Base-by-base conservation (phyloP, 2,113 vertebrate genomes). In the Calypte anna region DNA sequence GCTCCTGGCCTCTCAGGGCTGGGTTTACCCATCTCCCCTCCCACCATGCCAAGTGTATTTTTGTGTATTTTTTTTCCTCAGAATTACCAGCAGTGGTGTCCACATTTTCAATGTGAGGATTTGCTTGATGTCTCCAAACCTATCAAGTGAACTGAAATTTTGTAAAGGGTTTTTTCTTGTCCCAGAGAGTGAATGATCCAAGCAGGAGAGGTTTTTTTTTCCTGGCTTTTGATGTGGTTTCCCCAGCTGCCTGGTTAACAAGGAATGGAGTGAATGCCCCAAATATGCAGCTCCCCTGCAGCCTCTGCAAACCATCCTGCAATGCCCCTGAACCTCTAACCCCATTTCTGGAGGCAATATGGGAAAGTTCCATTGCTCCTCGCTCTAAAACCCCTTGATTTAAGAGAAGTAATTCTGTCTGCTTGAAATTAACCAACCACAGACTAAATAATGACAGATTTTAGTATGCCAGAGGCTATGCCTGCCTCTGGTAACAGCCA, bases 371-470 rank as follows among this genome's bases (percentile, higher is more conserved):
- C 68, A 33, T 8, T 68, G 57, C 14, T 51, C n/a, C 30, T 20
- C 0, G 2, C 55, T 73, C 68, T 12, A 3, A 17, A 38, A 1
- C 13, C 7, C 30, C 4, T 21, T 19, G 36, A 8, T 9, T 28
- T 5, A 22, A 15, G 46, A 5, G 44, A 30, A 40, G 9, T 7
- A 15, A 1, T 3, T 38, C 27, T 27, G 50, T 19, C 7, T 18
- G 0, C 36, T 14, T 22, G 8, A 12, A 19, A 38, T 2, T 18
- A 48, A 33, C 6, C 12, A 57, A 9, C 44, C 2, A 5, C 51
- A 51, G 54, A 8, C 2, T 28, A 7, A 21, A 1, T 21, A 44
- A 50, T 5, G 10, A 3, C 1, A 23, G 13, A 0, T 20, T 63
- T 36, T 18, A 8, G 6, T 8, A 1, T 14, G 44, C 44, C 20